A percentile compares a stretch with the other conserved stretches of the same genome.
phyloP scores from a whole-genome alignment of 2,888 invertebrate genomes.

The Tinea trinotella region DNA sequence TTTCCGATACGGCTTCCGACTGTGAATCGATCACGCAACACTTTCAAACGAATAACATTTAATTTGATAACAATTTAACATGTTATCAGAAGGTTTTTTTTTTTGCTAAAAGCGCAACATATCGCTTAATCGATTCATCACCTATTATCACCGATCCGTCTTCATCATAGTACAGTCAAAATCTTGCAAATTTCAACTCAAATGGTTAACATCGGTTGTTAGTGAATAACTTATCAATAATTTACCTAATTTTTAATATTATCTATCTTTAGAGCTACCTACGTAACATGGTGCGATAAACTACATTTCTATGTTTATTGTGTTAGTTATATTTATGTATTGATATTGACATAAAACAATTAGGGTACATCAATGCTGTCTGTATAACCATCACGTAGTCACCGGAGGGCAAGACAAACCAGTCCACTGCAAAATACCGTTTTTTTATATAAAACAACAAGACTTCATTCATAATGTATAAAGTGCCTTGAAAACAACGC shows the following conservation, averaged over 20 bases:
- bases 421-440: constrained; percentile 53
- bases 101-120: constrained; percentile 12
- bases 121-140: constrained; percentile 13
- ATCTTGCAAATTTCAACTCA: constrained; percentile 3
- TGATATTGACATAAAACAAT: constrained; percentile 5
- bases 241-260: neutral
- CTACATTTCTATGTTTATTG: constrained; percentile 1
- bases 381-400: constrained; percentile 47
- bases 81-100: constrained; percentile 2
- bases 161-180: constrained; percentile 2
- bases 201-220: neutral
- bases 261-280: neutral
- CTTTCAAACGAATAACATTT: neutral
- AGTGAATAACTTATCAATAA: neutral
- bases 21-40: constrained; percentile 52
- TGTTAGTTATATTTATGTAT: neutral
- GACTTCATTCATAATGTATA: constrained; percentile 70
- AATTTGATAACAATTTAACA: constrained; percentile 16
- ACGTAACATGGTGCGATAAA: constrained; percentile 8
- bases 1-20: constrained; percentile 58
- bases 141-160: constrained; percentile 9
- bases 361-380: constrained; percentile 37
- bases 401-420: constrained; percentile 48
- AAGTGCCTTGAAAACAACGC: constrained; percentile 44
- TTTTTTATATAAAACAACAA: constrained; percentile 56